Evolutionary conservation across 1,140 invertebrate genomes (phyloP).

Genomic region (Tetramorium simillimum): DNA sequence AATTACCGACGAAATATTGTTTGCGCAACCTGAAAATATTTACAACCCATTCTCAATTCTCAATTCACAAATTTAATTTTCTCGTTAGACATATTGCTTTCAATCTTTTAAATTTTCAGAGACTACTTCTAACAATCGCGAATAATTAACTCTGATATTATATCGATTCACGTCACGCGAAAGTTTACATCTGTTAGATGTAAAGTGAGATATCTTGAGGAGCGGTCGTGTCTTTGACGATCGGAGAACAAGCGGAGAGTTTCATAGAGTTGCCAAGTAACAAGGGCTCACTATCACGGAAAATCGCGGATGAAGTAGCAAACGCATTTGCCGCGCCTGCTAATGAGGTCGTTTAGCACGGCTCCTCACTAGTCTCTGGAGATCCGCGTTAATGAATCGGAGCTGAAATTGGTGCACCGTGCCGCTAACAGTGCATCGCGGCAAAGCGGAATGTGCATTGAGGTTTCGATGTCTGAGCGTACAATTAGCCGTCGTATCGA

Average conservation of each 20-base stretch:
- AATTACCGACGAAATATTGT: not conserved
- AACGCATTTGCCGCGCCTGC: conserved; percentile 71
- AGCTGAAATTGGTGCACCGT: conserved; percentile 76
- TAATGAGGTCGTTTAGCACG: conserved; percentile 77
- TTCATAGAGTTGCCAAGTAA: conserved; percentile 64
- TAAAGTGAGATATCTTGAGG: conserved; percentile 43
- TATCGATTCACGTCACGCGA: conserved; percentile 52
- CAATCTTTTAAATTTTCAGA: not conserved
- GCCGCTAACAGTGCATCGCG: conserved; percentile 67
- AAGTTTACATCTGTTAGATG: conserved; percentile 57
- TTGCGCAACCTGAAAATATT: not conserved
- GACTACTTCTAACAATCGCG: conserved; percentile 39
- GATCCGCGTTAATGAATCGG: conserved; percentile 76
- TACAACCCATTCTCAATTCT: not conserved
- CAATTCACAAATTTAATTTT: not conserved
- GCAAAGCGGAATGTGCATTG: conserved; percentile 77
- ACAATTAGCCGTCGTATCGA: conserved; percentile 71
- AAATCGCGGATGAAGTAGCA: conserved; percentile 71
- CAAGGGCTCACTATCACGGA: conserved; percentile 70
- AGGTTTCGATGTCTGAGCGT: conserved; percentile 72
- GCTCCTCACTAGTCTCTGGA: conserved; percentile 60
- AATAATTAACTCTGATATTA: conserved; percentile 61
- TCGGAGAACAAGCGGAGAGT: conserved; percentile 66
- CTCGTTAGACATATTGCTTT: not conserved
- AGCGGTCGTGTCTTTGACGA: conserved; percentile 63